Conservation (phyloP, 1,140 invertebrate species). For the Kradibia gibbosae region DNA sequence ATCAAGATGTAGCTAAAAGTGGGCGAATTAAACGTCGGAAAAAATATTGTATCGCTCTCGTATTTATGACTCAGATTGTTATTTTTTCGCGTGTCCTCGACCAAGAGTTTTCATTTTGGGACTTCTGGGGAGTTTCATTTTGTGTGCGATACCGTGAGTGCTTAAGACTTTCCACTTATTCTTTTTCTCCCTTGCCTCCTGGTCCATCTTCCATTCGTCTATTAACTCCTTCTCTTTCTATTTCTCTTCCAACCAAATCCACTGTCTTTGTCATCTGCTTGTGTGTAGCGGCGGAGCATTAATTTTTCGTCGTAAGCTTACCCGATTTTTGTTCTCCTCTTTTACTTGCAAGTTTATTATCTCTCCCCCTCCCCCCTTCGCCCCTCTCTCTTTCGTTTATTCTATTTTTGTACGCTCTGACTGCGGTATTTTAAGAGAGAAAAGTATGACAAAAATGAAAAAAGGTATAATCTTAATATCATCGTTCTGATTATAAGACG, state of each 20-base stretch:
- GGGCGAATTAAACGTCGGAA: constrained; percentile 22
- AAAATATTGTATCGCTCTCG: constrained; percentile 60
- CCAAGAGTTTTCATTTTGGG: constrained; percentile 41
- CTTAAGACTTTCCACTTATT: constrained; percentile 30
- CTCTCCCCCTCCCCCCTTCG: constrained; percentile 4
- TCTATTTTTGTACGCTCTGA: constrained; percentile 19
- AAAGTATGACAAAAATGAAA: constrained; percentile 33
- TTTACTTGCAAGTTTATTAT: constrained; percentile 32
- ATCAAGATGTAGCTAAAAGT: no score
- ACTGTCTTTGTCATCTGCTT: neutral
- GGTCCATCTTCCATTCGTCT: neutral
- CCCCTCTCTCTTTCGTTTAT: neutral
- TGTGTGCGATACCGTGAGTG: neutral
- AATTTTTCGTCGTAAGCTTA: constrained; percentile 33
- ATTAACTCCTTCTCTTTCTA: neutral
- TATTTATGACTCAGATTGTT: constrained; percentile 56
- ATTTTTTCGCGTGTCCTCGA: neutral
- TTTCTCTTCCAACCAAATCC: neutral
- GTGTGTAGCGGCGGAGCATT: constrained; percentile 27
- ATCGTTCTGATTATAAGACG: constrained; percentile 16
- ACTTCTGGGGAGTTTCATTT: constrained; percentile 51
- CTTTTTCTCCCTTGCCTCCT: neutral
- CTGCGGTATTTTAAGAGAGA: constrained; percentile 39
- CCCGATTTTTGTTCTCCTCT: constrained; percentile 40
- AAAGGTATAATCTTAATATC: constrained; percentile 46